Evolutionary conservation across 92 coral and sea anemone species (phyloP), one percentile per base, ranked within the genome.

Genomic region (Isaurus tuberculatus): DNA sequence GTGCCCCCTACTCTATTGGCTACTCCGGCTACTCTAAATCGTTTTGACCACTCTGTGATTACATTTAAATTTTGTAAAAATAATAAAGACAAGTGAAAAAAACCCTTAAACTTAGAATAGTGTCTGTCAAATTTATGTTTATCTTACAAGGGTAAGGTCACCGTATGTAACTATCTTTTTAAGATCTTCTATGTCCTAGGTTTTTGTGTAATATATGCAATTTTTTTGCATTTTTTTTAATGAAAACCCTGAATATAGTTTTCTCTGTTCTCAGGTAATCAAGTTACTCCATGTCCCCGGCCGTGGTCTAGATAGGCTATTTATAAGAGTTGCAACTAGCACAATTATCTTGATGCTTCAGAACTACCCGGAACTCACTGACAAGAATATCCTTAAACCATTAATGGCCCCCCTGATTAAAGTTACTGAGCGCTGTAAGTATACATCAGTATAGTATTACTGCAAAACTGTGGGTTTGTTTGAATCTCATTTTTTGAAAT

Each of bases 401-500:
- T 65, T 95, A 29, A 88, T 93, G 84, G 81, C 73, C 53, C 98
- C 98, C 23, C 81, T 95, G 80, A 79, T 88, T 8, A 84, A 64
- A 70, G 85, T 91, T 30, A 91, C 98, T 13, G 70, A 64, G 51
- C 57, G 44, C 0, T 23, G 61, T 69, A 51, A 77, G 94, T 49
- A 49, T 49, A 49, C 6, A 49, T 51, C 4, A 14, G 16, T 48
- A 2, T 48, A 10, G 2, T 16, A 9, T 48, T 48, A 10, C 16
- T 48, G 1, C 14, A 51, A 15, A 19, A 5, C 3, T 51, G 2
- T 16, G 0, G 9, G 17, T 53, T 17, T 17, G 61, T 2, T 17
- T 4, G 51, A 4, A 2, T 4, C 13, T 46, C 13, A 8, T 46
- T 8, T 46, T 46, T 8, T 46, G 2, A 0, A 46, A 8, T 4